Evolutionary conservation across 2,113 vertebrate species (phyloP), one percentile per base, ranked within the genome.

Genomic region (Megaleporinus macrocephalus): DNA sequence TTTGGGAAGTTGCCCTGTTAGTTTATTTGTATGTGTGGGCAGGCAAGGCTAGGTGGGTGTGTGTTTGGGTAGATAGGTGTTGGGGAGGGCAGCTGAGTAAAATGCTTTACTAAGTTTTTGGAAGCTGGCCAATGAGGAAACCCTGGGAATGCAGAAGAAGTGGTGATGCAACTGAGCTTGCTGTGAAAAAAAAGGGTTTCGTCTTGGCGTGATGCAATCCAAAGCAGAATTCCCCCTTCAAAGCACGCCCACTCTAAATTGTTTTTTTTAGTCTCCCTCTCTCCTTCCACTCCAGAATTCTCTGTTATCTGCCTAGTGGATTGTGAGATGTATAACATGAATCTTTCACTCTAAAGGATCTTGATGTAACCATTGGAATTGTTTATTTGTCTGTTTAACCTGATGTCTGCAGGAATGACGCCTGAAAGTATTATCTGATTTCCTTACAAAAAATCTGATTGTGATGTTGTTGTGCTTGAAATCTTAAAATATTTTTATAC

Each of bases 161-260:
- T 62, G 41, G 16, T 81, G 75, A 81, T 78, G 79, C 26, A 85
- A 85, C 51, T 10, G 6, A 27, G 15, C 15, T 5, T 29, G 41
- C 18, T 63, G 63, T 24, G 29, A 72, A 62, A 85, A 81, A 72
- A 61, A 85, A 74, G 9, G 76, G 84, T 85, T 85, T 85, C 84
- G 62, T 41, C 59, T 47, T 18, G 53, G 71, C 5, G 22, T 83
- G 76, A 85, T 85, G 80, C 80, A 85, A 85, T 24, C 14, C 24
- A 24, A 73, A 6, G 73, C 66, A 79, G 70, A 82, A 85, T 82
- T 82, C 76, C 76, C 79, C 63, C n/a, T 6, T 14, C 36, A 2
- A 30, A 44, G 14, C 51, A 22, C 10, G 36, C 20, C 59, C 26
- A 30, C 20, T 29, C 6, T 9, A 9, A 29, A 13, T 51, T 49